phyloP scores from a whole-genome alignment of 2,113 vertebrate species.

The Hymenochirus boettgeri region DNA sequence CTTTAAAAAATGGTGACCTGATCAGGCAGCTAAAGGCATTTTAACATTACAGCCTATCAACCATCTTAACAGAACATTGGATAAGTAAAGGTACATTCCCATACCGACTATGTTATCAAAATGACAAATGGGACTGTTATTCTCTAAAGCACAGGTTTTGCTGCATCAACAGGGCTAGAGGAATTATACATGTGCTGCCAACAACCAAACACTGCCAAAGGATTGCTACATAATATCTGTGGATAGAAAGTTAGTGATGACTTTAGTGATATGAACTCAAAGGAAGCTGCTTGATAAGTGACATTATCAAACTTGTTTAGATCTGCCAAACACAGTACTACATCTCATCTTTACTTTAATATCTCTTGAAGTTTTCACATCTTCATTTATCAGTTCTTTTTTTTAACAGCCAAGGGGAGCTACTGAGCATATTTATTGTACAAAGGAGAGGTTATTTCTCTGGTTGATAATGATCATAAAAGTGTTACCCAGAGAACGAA shows the following conservation, averaged over 20 bases:
- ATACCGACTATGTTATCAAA: conserved; percentile 25
- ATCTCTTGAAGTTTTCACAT: conserved; percentile 6
- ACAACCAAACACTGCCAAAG: conserved; percentile 14
- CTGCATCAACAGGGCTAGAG: conserved; percentile 29
- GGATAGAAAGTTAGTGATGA: conserved; percentile 18
- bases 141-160: conserved; percentile 15
- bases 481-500: not conserved
- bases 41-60: conserved; percentile 27
- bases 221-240: conserved; percentile 4
- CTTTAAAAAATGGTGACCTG: conserved; percentile 16
- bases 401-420: conserved; percentile 8
- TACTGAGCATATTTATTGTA: conserved; percentile 11
- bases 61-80: conserved; percentile 16
- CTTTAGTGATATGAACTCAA: conserved; percentile 13
- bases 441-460: conserved; percentile 1
- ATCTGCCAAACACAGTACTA: conserved; percentile 8
- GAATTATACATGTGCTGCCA: conserved; percentile 12
- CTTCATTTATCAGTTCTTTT: not conserved
- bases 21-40: not conserved
- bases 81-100: conserved; percentile 3
- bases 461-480: conserved; percentile 1
- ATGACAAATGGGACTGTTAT: conserved; percentile 25
- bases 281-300: conserved; percentile 25
- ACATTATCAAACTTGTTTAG: conserved; percentile 34
- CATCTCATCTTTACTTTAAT: not conserved